Base-by-base conservation (phyloP, 30 jellyfish, hydroid and myxozoan species). In the Aurelia aurita complex sp. Pacific region DNA sequence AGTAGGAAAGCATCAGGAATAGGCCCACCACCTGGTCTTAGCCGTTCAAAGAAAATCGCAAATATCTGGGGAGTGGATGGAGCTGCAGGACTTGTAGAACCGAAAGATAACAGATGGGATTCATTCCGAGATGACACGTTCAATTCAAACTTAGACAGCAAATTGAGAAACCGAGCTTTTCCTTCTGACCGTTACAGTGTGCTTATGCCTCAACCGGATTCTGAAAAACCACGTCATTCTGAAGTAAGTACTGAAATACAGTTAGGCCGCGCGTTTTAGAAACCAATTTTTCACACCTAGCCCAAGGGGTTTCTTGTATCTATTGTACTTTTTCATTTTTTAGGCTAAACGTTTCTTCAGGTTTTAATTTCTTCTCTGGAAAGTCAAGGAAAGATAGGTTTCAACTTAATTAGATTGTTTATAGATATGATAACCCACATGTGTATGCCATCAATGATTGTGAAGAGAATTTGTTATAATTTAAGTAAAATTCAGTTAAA, bases 1-100 rank as follows among this genome's bases (percentile, higher is more conserved):
- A 52, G 73, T 33, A 61, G 88, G 79, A 95, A 79, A 54, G 64
- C 88, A 18, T 86, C 52, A 12, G 35, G 80, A 18, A 80, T 80
- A 3, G 62, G 53, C 64, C 97, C 94, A 38, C 99, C 97, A 9
- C 98, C 97, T 16, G 99, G 99, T 23, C 85, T 94, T 16, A 64
- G 90, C 17, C 94, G 92, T 2, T 69, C 92, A 5, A 76, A 83
- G 73, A 74, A 59, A 42, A 19, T 89, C 10, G 77, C 89, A 2
- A 91, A 78, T 59, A 94, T 94, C 33, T 94, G 98, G 98, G 90
- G 94, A 51, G 15, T 78, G 29, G 97, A 88, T 16, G 69, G 77
- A 4, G 15, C 72, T 10, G 42, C 92, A 15, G 83, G 70, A 17
- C n/a, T 82, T 11, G 82, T 23, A n/a, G 77, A 67, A 23, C 36